Evolutionary conservation across 2,888 invertebrate species (phyloP).

Genomic region (Aspidiotus destructor): DNA sequence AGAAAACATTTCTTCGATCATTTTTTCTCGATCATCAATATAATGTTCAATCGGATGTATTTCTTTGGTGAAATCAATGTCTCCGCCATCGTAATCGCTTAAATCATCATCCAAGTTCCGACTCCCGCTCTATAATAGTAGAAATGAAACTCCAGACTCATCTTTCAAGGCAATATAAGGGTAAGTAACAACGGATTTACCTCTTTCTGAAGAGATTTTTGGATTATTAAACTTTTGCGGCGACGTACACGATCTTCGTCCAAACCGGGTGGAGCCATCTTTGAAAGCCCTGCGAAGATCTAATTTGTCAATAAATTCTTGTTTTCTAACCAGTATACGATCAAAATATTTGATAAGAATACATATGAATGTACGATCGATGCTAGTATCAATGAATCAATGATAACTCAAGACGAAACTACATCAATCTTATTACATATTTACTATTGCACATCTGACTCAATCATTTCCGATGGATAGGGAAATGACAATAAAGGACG

Average conservation of each 20-base stretch:
- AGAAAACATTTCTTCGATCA: constrained; percentile 38
- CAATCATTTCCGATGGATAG: constrained; percentile 18
- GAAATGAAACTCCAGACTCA: neutral
- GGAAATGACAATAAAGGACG: neutral
- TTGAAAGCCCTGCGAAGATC: too few species aligned
- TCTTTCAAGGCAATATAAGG: neutral
- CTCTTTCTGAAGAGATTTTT: constrained; percentile 17
- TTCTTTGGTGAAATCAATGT: constrained; percentile 34
- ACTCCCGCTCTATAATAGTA: neutral
- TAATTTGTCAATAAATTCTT: too few species aligned
- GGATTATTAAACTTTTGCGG: neutral
- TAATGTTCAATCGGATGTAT: constrained; percentile 38
- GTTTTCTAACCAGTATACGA: too few species aligned
- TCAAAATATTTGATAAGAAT: too few species aligned
- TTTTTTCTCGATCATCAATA: constrained; percentile 37
- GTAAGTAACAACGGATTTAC: neutral
- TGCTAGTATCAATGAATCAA: neutral
- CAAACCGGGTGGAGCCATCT: too few species aligned
- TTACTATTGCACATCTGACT: constrained; percentile 19
- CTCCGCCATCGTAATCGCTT: constrained; percentile 35
- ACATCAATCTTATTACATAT: neutral
- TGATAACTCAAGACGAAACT: neutral
- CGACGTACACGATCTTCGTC: too few species aligned
- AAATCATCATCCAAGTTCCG: constrained; percentile 19
- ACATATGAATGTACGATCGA: too few species aligned